phyloP scores from a whole-genome alignment of 2,797 vertebrate genomes.

The Falco biarmicus region DNA sequence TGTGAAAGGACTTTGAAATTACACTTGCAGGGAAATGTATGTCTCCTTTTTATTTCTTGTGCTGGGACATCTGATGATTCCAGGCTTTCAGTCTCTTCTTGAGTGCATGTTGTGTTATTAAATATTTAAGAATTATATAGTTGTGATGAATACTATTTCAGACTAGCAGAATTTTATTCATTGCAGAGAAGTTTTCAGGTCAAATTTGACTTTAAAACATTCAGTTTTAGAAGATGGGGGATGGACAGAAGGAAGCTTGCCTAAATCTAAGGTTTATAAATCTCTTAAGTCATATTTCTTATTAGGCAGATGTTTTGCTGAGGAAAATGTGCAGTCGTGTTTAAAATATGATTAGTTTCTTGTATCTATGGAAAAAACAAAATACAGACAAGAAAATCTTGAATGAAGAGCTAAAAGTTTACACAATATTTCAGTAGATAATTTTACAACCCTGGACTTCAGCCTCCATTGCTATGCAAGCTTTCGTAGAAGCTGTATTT shows the following conservation, averaged over 20 bases:
- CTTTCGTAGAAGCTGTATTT: neutral
- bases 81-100: neutral
- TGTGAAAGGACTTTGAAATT: constrained; percentile 45
- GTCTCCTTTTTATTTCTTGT: constrained; percentile 12
- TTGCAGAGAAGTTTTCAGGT: neutral
- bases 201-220: neutral
- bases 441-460: neutral
- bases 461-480: neutral
- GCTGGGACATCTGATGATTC: constrained; percentile 32
- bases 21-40: neutral
- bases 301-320: neutral
- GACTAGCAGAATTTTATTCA: neutral
- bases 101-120: constrained; percentile 31
- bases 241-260: neutral
- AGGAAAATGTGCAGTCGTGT: neutral
- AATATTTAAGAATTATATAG: constrained; percentile 31
- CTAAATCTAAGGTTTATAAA: neutral
- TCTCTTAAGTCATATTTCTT: neutral
- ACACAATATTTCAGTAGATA: neutral
- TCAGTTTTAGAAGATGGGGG: neutral
- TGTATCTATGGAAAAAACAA: neutral
- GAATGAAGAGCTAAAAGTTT: neutral
- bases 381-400: neutral
- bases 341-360: neutral
- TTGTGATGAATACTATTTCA: neutral